A percentile compares a stretch with the other conserved stretches of the same genome.
phyloP scores from a whole-genome alignment of 2,113 vertebrate genomes.

The Crypturellus undulatus region DNA sequence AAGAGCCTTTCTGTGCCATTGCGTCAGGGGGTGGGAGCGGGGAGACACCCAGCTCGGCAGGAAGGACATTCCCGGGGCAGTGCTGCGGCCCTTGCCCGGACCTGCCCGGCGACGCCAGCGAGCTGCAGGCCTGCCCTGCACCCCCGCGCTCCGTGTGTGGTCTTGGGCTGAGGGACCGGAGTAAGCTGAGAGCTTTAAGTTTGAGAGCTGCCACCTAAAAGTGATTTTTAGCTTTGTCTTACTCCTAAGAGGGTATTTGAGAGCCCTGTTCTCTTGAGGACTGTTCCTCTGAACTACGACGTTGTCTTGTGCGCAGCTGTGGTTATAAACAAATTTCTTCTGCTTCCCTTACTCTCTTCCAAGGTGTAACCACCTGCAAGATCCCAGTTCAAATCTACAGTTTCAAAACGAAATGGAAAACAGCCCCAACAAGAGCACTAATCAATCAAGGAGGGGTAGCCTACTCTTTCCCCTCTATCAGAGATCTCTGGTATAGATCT shows the following conservation, averaged over 20 bases:
- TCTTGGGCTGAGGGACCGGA: not conserved
- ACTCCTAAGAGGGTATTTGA: not conserved
- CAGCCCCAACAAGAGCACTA: not conserved
- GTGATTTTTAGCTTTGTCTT: not conserved
- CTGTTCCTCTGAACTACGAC: not conserved
- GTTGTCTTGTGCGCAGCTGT: not conserved
- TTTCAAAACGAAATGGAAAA: not conserved
- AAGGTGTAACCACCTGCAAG: not conserved
- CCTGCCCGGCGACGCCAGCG: not conserved
- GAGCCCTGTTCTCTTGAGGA: not conserved
- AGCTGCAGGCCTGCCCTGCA: not conserved
- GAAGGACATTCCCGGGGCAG: conserved; percentile 65
- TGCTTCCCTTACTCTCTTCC: not conserved
- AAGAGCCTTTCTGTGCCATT: conserved; percentile 69
- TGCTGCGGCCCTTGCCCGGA: not conserved
- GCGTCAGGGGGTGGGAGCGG: conserved; percentile 55
- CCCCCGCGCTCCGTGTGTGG: not conserved
- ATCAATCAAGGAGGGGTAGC: not conserved
- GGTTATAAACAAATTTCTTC: not conserved
- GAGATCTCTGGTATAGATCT: not conserved
- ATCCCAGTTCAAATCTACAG: not conserved
- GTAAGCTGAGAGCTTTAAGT: not conserved
- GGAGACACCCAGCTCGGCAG: conserved; percentile 61
- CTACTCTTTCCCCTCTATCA: not conserved
- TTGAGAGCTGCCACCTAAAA: not conserved